A percentile compares a stretch with the other conserved stretches of the same genome.
Conservation (phyloP, 2,888 invertebrate genomes). For the Thalpophila matura region DNA sequence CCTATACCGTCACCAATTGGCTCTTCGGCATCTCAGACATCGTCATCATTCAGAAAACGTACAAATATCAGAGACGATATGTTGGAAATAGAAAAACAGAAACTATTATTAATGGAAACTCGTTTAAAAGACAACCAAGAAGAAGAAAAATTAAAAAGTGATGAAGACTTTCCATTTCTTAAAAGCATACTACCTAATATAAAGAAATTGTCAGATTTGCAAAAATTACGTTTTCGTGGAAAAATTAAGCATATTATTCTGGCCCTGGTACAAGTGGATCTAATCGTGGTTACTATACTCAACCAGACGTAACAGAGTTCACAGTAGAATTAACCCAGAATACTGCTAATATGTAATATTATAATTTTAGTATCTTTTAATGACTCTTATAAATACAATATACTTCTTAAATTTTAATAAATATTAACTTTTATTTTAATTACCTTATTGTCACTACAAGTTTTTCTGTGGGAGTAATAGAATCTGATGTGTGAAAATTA, state of each 20-base stretch:
- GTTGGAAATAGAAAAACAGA: conserved; percentile 7
- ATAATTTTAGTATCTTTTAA: conserved; percentile 1
- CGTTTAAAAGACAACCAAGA: conserved; percentile 1
- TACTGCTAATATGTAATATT: conserved; percentile 1
- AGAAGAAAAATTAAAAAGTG: conserved; percentile 1
- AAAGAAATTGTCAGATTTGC: conserved; percentile 7
- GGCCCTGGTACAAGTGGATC: conserved; percentile 1
- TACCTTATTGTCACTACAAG: conserved; percentile 5
- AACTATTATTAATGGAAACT: not conserved
- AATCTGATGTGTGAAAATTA: conserved; percentile 11
- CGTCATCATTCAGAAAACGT: conserved; percentile 10
- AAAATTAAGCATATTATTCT: conserved; percentile 7
- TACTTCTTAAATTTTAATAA: conserved; percentile 2
- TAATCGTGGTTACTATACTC: conserved; percentile 3
- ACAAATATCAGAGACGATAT: conserved; percentile 11
- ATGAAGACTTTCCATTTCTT: not conserved
- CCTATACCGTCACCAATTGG: conserved; percentile 4
- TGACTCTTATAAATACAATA: not conserved
- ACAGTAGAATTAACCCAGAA: not conserved
- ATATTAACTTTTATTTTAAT: not conserved
- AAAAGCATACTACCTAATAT: not conserved
- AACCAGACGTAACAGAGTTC: conserved; percentile 1
- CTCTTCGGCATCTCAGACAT: conserved; percentile 6
- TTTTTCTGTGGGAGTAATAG: conserved; percentile 6
- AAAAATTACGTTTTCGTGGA: conserved; percentile 9